These are phyloP conservation scores for Neoscelio sp. DNA, from an alignment of 2,888 invertebrate genomes.

Conservation along the genomic window DNA sequence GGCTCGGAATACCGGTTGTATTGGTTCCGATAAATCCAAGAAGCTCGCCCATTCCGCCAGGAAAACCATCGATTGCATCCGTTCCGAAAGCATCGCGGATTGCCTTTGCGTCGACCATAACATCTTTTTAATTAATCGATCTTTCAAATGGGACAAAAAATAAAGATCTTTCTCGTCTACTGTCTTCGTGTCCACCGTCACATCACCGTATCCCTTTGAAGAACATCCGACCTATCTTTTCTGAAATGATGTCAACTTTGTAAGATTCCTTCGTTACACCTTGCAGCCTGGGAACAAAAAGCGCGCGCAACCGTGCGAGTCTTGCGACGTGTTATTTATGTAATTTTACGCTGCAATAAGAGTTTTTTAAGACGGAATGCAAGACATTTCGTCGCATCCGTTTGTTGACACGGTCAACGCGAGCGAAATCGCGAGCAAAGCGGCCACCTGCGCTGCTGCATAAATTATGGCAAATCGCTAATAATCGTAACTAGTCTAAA, in stretches of 20 bases:
- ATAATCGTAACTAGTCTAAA: neutral
- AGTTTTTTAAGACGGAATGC: slow-evolving; percentile 46
- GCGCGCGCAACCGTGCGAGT: slow-evolving; percentile 43
- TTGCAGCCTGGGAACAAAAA: slow-evolving; percentile 39
- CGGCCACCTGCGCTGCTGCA: neutral
- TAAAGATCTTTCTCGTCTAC: too few species aligned
- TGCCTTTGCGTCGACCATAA: too few species aligned
- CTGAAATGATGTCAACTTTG: neutral
- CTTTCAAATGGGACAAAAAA: too few species aligned
- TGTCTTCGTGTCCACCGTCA: too few species aligned
- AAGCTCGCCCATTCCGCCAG: neutral
- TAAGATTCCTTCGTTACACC: neutral
- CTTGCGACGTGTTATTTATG: slow-evolving; percentile 42
- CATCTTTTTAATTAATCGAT: too few species aligned
- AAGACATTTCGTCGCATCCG: slow-evolving; percentile 51
- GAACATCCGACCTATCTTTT: neutral
- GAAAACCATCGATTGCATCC: too few species aligned
- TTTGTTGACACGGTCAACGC: slow-evolving; percentile 12
- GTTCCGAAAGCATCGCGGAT: too few species aligned
- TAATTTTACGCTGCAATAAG: slow-evolving; percentile 48
- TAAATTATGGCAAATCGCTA: slow-evolving; percentile 37
- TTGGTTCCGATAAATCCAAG: slow-evolving; percentile 36
- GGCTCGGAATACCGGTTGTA: slow-evolving; percentile 54
- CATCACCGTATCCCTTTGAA: too few species aligned
- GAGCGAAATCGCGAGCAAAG: too few species aligned